Conservation (phyloP, 2,113 vertebrate species). For the Podarcis raffonei region DNA sequence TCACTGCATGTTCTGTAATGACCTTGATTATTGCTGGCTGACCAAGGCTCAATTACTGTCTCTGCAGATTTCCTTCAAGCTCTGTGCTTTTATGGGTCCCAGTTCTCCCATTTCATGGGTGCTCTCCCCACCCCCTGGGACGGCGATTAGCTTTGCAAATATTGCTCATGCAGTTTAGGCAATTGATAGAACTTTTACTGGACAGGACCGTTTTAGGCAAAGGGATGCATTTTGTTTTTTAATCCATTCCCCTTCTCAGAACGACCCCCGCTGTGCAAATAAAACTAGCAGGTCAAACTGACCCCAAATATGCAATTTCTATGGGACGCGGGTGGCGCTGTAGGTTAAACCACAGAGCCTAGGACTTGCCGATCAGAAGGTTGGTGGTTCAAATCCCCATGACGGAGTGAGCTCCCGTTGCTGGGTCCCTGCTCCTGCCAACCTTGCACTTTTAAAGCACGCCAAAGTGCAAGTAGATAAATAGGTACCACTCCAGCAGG, state of each 20-base stretch:
- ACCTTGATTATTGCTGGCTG: constrained; percentile 38
- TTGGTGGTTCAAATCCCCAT: too few species aligned
- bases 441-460: too few species aligned
- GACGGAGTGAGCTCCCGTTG: too few species aligned
- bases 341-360: too few species aligned
- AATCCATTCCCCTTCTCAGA: not conserved
- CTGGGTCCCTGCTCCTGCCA: too few species aligned
- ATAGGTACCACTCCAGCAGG: too few species aligned
- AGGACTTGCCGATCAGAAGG: too few species aligned
- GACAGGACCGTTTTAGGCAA: not conserved
- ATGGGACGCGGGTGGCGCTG: not conserved
- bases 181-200: not conserved
- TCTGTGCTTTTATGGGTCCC: constrained; percentile 11
- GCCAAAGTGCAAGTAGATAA: too few species aligned
- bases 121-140: not conserved
- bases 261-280: too few species aligned
- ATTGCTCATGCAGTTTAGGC: not conserved
- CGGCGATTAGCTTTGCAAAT: not conserved
- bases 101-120: constrained; percentile 2
- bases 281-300: not conserved
- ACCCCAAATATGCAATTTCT: not conserved
- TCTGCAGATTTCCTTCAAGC: constrained; percentile 18
- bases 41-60: not conserved
- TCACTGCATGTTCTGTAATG: constrained; percentile 41
- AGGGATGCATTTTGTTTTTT: not conserved